Evolutionary conservation across 1,140 invertebrate species (phyloP), one percentile per base, ranked within the genome.

Genomic region (Lutraria rhynchaena): DNA sequence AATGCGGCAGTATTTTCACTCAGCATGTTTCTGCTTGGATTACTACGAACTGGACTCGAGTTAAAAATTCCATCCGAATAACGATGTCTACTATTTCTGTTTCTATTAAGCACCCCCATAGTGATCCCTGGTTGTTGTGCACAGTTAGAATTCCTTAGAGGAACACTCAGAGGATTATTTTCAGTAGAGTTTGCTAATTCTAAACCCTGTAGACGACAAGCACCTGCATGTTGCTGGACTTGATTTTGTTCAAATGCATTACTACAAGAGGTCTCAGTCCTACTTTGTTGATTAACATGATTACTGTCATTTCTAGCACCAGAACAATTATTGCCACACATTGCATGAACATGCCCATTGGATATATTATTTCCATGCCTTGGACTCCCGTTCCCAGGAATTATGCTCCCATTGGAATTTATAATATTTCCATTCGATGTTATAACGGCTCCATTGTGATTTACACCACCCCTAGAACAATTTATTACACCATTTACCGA

Each of bases 71-170:
- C 58, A 73, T 73, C 78, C 35, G 78, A 81, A 37, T 35, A 73
- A 5, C 78, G 31, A 31, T 81, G 61, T 19, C 78, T 35, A 46
- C 44, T 63, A 57, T 58, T 67, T 41, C 61, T 57, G 17, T 58
- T 51, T 65, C 78, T 61, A 41, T 81, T 73, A 24, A 71, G 67
- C 9, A 81, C 58, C 22, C 78, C 78, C 67, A 73, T 73, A 5
- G 69, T 53, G 3, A 81, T 73, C 51, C 37, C 60, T 27, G 78
- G 69, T 27, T 73, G 67, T 27, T 73, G 67, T 33, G 58, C 78
- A 53, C 37, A 41, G 5, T 5, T 41, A 41, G 37, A 41, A 41
- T 41, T 41, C 15, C 37, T 41, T 7, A 41, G 15, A 41, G 5
- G 37, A 41, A 41, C 15, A 41, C 37, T 41, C 5, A 41, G 5